Evolutionary conservation across 30 jellyfish, hydroid and myxozoan genomes (phyloP).

Genomic region (Aurelia aurita complex sp. Pacific): DNA sequence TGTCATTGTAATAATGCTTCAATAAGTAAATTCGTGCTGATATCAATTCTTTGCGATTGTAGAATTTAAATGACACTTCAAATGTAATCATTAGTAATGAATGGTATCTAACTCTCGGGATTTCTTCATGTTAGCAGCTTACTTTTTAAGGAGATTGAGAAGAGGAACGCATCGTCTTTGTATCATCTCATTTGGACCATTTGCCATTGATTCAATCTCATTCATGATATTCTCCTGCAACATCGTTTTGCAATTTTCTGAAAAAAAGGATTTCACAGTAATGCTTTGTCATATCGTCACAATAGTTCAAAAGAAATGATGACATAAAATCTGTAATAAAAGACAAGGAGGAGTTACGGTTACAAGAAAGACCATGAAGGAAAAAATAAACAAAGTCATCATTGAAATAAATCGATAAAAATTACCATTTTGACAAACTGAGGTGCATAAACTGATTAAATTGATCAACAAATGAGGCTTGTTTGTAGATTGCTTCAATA

Average conservation of each 20-base stretch:
- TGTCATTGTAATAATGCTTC: no score
- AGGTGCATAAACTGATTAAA: slow-evolving; percentile 40
- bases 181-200: slow-evolving; percentile 54
- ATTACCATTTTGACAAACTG: slow-evolving; percentile 51
- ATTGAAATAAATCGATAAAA: not conserved
- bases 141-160: slow-evolving; percentile 20
- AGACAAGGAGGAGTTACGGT: no score
- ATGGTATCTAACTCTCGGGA: no score
- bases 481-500: slow-evolving; percentile 34
- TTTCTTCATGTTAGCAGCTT: no score
- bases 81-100: no score
- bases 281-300: not conserved
- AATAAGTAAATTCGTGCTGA: no score
- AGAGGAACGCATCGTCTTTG: slow-evolving; percentile 41
- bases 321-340: no score
- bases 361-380: no score
- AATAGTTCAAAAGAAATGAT: not conserved
- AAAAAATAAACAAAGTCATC: no score
- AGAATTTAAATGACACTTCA: no score
- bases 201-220: slow-evolving; percentile 28
- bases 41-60: no score
- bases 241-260: slow-evolving; percentile 27
- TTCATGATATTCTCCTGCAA: slow-evolving; percentile 10
- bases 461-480: slow-evolving; percentile 56
- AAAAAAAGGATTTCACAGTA: not conserved